Evolutionary conservation across 2,888 invertebrate genomes (phyloP).

Genomic region (Bellardia bayeri): DNA sequence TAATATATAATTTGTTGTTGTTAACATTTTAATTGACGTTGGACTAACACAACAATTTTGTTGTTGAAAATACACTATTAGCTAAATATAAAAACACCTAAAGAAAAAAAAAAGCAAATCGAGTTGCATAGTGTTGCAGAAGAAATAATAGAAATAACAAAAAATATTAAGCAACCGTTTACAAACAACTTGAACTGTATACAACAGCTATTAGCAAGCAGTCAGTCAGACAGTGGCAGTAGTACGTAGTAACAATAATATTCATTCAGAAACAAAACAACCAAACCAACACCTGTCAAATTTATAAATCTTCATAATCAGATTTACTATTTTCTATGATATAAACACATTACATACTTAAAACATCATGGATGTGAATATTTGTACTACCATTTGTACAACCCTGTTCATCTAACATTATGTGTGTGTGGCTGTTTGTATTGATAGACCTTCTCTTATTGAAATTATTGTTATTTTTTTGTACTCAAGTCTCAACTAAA

Average conservation of each 20-base stretch:
- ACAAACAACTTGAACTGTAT: slow-evolving; percentile 21
- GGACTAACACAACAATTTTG: slow-evolving; percentile 33
- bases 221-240: slow-evolving; percentile 1
- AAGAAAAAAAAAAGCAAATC: slow-evolving; percentile 6
- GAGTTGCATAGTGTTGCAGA: slow-evolving; percentile 26
- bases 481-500: neutral
- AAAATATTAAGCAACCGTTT: slow-evolving; percentile 49
- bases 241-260: slow-evolving; percentile 17
- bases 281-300: slow-evolving; percentile 57
- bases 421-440: neutral
- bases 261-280: slow-evolving; percentile 31
- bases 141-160: slow-evolving; percentile 19
- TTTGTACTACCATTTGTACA: neutral
- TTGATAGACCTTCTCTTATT: slow-evolving; percentile 53
- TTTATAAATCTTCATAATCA: slow-evolving; percentile 17
- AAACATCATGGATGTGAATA: neutral
- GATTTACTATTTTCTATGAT: neutral
- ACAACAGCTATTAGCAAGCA: slow-evolving; percentile 9
- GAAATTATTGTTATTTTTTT: slow-evolving; percentile 8
- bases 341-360: too few species aligned
- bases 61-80: slow-evolving; percentile 8
- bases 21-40: slow-evolving; percentile 37
- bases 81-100: neutral
- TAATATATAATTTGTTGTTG: slow-evolving; percentile 39
- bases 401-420: neutral